phyloP scores from a whole-genome alignment of 2,888 invertebrate genomes.

The Rhagonycha lutea region DNA sequence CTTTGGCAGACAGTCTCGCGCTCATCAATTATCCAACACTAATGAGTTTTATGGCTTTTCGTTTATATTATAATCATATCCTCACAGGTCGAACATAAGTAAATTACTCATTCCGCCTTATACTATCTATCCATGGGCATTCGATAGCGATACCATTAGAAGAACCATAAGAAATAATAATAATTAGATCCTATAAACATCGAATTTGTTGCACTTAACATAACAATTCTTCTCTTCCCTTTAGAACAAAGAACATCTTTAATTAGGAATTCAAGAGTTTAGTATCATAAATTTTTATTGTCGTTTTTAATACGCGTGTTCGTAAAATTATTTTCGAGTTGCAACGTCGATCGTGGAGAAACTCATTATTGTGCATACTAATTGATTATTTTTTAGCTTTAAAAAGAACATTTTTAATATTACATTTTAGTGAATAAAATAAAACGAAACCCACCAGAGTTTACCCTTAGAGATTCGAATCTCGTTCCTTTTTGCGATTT shows the following conservation, averaged over 20 bases:
- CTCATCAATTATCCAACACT: slow-evolving; percentile 47
- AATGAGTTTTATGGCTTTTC: slow-evolving; percentile 49
- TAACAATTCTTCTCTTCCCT: background rate
- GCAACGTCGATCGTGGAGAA: background rate
- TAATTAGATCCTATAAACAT: background rate
- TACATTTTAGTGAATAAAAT: background rate
- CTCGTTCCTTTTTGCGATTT: background rate
- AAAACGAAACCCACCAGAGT: background rate
- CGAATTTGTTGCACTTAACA: background rate
- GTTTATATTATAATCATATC: slow-evolving; percentile 43
- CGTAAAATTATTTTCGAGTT: background rate
- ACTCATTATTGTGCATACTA: background rate
- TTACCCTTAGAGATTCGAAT: background rate
- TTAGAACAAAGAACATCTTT: background rate
- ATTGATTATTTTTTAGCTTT: background rate
- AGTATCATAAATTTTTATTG: background rate
- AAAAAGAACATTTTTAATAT: background rate
- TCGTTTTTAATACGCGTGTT: background rate
- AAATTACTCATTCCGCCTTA: slow-evolving; percentile 34
- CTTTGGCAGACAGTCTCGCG: slow-evolving; percentile 35
- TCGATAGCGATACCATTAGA: slow-evolving; percentile 11
- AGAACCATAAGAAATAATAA: background rate
- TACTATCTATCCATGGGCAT: slow-evolving; percentile 27
- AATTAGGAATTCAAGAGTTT: background rate
- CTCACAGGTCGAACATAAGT: slow-evolving; percentile 31